A percentile compares a stretch with the other conserved stretches of the same genome.
Evolutionary conservation across 2,113 vertebrate genomes (phyloP).

Genomic region (Perca flavescens): DNA sequence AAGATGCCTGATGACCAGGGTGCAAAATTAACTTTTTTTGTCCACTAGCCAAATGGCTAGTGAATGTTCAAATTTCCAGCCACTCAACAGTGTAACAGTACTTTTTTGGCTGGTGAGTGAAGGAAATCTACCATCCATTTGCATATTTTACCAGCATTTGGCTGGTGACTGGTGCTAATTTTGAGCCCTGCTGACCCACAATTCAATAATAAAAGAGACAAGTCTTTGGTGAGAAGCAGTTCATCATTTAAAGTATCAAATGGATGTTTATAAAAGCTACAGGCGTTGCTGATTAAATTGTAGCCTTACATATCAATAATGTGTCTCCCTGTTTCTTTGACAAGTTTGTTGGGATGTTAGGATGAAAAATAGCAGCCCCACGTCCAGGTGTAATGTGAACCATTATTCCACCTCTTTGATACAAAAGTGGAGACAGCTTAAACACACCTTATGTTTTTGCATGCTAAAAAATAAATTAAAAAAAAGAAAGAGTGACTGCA

Average conservation of each 20-base stretch:
- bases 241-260: neutral
- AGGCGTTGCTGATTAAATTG: neutral
- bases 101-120: too few species aligned
- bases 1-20: neutral
- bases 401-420: neutral
- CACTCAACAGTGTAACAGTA: too few species aligned
- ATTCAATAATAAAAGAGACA: neutral
- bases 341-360: neutral
- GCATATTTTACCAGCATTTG: too few species aligned
- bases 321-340: neutral
- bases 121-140: too few species aligned
- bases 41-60: too few species aligned
- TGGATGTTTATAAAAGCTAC: neutral
- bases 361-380: neutral
- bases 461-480: neutral
- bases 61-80: too few species aligned
- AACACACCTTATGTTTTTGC: neutral
- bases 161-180: too few species aligned
- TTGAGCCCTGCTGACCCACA: neutral
- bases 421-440: neutral
- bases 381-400: neutral
- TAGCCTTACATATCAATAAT: neutral
- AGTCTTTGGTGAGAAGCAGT: neutral
- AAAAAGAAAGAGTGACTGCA: neutral
- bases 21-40: too few species aligned